Conservation (phyloP, 2,113 vertebrate genomes). For the Sphyrna mokarran region DNA sequence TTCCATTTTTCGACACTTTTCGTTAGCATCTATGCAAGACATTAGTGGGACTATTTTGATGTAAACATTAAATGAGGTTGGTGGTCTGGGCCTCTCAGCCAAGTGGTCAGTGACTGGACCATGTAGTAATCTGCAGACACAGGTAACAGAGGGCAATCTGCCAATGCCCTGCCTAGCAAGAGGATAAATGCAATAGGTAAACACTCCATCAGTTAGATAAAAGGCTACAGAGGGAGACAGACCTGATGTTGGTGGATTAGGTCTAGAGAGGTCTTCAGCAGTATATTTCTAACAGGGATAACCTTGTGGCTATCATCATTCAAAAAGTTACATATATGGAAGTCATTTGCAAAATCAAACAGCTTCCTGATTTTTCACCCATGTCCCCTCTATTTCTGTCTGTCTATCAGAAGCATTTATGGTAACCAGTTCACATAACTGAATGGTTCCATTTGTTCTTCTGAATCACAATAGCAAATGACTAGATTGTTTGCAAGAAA, state of each 20-base stretch:
- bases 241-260: background rate
- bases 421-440: background rate
- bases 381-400: background rate
- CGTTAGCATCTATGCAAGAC: background rate
- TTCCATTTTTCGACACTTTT: background rate
- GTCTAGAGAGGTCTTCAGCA: background rate
- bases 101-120: background rate
- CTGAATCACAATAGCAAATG: background rate
- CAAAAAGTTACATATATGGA: background rate
- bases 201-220: background rate
- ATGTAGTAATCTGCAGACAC: background rate
- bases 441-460: background rate
- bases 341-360: background rate
- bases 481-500: background rate
- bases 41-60: background rate
- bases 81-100: background rate
- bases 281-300: background rate
- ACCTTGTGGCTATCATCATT: background rate
- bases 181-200: background rate
- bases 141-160: background rate
- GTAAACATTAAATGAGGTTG: background rate
- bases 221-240: background rate
- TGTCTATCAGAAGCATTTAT: background rate
- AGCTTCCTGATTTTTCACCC: background rate
- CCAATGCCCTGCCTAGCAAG: background rate